phyloP scores from a whole-genome alignment of 2,888 invertebrate genomes.

The Miltochrista miniata region DNA sequence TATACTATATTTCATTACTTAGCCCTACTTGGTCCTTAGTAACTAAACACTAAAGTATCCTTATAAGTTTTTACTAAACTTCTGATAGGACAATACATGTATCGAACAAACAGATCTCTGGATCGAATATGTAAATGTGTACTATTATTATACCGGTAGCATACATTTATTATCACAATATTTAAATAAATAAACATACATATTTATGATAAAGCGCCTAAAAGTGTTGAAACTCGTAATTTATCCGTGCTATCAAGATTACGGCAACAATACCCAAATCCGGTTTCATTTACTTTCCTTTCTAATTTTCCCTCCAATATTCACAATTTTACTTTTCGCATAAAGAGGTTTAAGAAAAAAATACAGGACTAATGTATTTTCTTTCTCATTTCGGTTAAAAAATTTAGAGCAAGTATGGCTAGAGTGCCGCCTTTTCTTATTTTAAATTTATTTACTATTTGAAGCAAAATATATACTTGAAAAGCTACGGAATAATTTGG shows the following conservation, averaged over 20 bases:
- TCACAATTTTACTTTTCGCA: slow-evolving; percentile 41
- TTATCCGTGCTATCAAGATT: slow-evolving; percentile 37
- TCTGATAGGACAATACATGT: too few relatives aligned
- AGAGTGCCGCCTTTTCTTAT: neutral
- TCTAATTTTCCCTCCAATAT: slow-evolving; percentile 35
- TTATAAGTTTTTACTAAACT: too few relatives aligned
- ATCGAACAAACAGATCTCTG: too few relatives aligned
- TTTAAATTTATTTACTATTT: too few relatives aligned
- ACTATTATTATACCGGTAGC: too few relatives aligned
- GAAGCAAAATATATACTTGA: slow-evolving; percentile 15
- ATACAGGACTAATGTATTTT: slow-evolving; percentile 22
- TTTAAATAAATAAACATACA: too few relatives aligned
- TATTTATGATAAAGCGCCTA: neutral
- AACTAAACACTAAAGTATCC: too few relatives aligned
- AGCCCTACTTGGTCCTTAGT: too few relatives aligned
- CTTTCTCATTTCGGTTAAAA: slow-evolving; percentile 21
- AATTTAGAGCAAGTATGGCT: neutral
- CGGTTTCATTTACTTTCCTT: slow-evolving; percentile 36
- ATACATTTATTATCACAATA: too few relatives aligned
- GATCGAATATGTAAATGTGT: too few relatives aligned
- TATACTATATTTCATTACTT: too few relatives aligned
- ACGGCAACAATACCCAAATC: slow-evolving; percentile 34
- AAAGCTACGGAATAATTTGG: slow-evolving; percentile 15
- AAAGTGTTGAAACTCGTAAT: slow-evolving; percentile 22
- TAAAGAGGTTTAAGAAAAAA: slow-evolving; percentile 26